phyloP scores from a whole-genome alignment of 2,888 invertebrate genomes.

The Bimastos eiseni region DNA sequence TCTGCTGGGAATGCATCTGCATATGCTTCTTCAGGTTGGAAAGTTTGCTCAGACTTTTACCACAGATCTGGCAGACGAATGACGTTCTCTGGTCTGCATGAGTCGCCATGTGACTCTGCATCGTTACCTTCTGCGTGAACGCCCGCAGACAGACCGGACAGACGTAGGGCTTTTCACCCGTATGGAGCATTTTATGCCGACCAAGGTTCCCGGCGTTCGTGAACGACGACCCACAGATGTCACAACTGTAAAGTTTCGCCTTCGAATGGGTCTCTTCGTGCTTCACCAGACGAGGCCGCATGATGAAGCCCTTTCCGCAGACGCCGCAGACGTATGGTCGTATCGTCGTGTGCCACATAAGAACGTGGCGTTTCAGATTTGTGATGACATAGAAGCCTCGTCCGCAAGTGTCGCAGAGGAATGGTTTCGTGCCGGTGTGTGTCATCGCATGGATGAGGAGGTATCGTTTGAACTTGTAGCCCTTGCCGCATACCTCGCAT shows the following conservation, averaged over 20 bases:
- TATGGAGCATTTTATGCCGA: neutral
- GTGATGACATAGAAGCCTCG: constrained; percentile 14
- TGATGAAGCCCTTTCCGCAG: constrained; percentile 18
- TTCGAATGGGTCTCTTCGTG: constrained; percentile 17
- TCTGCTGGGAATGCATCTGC: constrained; percentile 27
- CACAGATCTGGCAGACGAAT: constrained; percentile 29
- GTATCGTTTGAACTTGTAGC: constrained; percentile 23
- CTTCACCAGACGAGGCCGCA: constrained; percentile 1
- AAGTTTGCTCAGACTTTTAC: constrained; percentile 31
- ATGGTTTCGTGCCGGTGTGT: constrained; percentile 15
- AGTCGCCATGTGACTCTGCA: constrained; percentile 23
- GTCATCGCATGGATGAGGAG: constrained; percentile 3
- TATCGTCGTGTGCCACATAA: constrained; percentile 20
- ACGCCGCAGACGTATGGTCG: constrained; percentile 24
- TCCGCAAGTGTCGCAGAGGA: constrained; percentile 24
- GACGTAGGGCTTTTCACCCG: constrained; percentile 22
- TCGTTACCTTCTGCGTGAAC: constrained; percentile 23
- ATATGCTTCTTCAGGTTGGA: constrained; percentile 32
- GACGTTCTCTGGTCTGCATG: neutral
- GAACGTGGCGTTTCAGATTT: constrained; percentile 14
- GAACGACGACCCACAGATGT: constrained; percentile 19
- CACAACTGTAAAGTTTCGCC: neutral
- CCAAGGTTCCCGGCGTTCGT: neutral
- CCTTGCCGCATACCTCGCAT: constrained; percentile 21
- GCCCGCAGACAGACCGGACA: constrained; percentile 17